These are phyloP conservation scores for Lagenorhynchus albirostris DNA, from an alignment of 2,113 vertebrate species.

Conservation along the genomic window DNA sequence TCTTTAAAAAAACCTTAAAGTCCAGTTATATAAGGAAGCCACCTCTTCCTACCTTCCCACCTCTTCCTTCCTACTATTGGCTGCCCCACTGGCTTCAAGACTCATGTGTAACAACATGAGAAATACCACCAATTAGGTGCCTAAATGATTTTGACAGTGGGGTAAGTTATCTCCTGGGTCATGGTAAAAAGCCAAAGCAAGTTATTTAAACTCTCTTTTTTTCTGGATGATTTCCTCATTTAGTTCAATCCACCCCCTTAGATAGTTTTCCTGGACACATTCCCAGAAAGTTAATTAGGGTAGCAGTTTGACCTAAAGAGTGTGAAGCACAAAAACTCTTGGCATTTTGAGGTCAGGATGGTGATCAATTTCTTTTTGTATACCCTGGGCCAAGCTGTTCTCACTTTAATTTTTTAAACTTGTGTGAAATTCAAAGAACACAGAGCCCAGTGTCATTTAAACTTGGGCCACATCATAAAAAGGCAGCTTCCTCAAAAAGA, in stretches of 20 bases:
- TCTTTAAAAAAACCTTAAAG: not conserved
- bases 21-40: not conserved
- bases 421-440: slow-evolving; percentile 64
- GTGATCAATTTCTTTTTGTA: slow-evolving; percentile 10
- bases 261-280: not conserved
- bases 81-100: not conserved
- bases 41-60: not conserved
- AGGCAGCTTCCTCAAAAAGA: slow-evolving; percentile 62
- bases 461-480: slow-evolving; percentile 61
- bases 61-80: not conserved
- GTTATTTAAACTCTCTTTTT: not conserved
- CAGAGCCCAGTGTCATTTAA: slow-evolving; percentile 47
- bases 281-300: slow-evolving; percentile 27
- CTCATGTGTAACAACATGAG: not conserved
- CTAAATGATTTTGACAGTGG: not conserved
- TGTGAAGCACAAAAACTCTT: slow-evolving; percentile 1
- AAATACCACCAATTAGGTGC: not conserved
- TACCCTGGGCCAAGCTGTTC: slow-evolving; percentile 48
- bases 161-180: not conserved
- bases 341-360: slow-evolving; percentile 43
- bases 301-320: slow-evolving; percentile 7
- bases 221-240: not conserved
- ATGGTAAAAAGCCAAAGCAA: not conserved
- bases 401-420: slow-evolving; percentile 69
- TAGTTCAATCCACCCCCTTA: not conserved